phyloP scores from a whole-genome alignment of 2,888 invertebrate genomes.

The Saturnia pavonia region DNA sequence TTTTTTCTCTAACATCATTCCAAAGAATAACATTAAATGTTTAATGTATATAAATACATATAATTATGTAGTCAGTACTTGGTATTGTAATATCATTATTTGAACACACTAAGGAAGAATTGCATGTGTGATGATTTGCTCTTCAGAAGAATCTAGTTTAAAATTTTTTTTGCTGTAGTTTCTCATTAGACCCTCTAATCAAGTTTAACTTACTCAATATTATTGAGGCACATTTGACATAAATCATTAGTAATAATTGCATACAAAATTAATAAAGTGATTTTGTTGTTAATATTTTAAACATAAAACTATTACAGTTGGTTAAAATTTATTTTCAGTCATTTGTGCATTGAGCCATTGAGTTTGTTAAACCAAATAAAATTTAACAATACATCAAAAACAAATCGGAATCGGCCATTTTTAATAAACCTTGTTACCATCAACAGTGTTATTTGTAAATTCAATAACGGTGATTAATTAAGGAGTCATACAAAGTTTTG shows the following conservation, averaged over 20 bases:
- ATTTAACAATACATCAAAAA: neutral
- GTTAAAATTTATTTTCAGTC: neutral
- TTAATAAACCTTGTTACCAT: constrained; percentile 10
- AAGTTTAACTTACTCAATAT: constrained; percentile 10
- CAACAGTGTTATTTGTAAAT: constrained; percentile 16
- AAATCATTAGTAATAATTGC: neutral
- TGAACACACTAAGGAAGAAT: constrained; percentile 13
- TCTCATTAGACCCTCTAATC: constrained; percentile 8
- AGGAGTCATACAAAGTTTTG: constrained; percentile 7
- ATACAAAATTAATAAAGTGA: neutral
- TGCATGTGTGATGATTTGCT: constrained; percentile 44
- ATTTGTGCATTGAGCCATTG: constrained; percentile 4
- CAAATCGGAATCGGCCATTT: neutral
- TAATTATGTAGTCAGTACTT: constrained; percentile 8
- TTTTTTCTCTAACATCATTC: neutral
- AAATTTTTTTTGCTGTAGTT: constrained; percentile 22
- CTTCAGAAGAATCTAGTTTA: constrained; percentile 32
- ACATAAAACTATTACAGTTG: neutral
- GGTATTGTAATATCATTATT: constrained; percentile 17
- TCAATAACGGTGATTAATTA: constrained; percentile 10
- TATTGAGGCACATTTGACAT: constrained; percentile 6
- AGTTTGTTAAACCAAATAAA: constrained; percentile 6
- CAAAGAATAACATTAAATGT: neutral
- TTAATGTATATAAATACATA: neutral
- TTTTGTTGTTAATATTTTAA: neutral